Evolutionary conservation across 2,888 invertebrate species (phyloP), one percentile per base, ranked within the genome.

Genomic region (Ptychoptera contaminata): DNA sequence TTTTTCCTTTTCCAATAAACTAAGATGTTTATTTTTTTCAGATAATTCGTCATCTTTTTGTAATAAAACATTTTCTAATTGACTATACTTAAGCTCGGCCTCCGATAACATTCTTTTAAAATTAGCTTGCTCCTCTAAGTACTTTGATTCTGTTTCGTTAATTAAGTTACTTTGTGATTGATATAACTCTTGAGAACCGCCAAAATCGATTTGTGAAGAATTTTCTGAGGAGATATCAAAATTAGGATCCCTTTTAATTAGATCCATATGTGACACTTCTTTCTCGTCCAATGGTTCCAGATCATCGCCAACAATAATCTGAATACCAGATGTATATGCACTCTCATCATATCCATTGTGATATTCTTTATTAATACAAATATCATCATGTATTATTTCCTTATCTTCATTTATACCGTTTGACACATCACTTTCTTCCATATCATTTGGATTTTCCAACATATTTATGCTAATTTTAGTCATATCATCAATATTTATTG

Each of bases 31-130:
- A 45, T 63, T 61, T 14, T 56, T 55, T 2, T 63, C 48, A 1
- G 51, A 51, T 46, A 64, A 61, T 52, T 59, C 58, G 36, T 63
- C 60, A 39, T 65, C 62, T 51, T 65, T 65, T 40, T 65, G 65
- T 12, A 45, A 42, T 31, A 63, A 52, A 6, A 59, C 53, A 1
- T 56, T 53, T 14, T 57, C 53, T 11, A 65, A 47, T 38, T 54
- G 50, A 16, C 2, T 34, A 42, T 34, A 42, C 16, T 23, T 34
- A 8, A 16, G 7, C n/a, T 42, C 42, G 2, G n/a, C 16, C 2
- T 42, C 42, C 3, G 34, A 34, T 2, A 42, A n/a, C 12, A 35
- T n/a, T 14, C 42, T 29, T 30, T 42, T 42, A 11, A 42, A 42
- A 42, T 42, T 42, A n/a, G 42, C 42, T 30, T 42, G 42, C 8